Conservation (phyloP, 2,888 invertebrate genomes). For the Hedya salicella region DNA sequence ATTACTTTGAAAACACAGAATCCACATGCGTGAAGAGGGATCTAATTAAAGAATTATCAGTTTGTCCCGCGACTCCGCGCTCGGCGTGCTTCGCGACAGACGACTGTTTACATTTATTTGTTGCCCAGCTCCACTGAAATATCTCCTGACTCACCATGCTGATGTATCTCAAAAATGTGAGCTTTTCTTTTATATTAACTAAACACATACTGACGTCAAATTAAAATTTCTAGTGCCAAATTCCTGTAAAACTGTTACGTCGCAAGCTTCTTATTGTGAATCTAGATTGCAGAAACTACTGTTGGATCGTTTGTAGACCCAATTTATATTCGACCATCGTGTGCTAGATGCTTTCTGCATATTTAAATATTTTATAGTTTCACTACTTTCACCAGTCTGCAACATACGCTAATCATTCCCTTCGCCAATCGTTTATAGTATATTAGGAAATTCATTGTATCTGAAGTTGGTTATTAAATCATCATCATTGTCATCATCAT, state of each 20-base stretch:
- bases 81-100: slow-evolving; percentile 40
- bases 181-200: slow-evolving; percentile 44
- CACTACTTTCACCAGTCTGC: slow-evolving; percentile 26
- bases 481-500: too few relatives aligned
- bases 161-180: slow-evolving; percentile 69
- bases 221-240: slow-evolving; percentile 38
- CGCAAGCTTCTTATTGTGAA: slow-evolving; percentile 17
- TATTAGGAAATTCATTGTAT: slow-evolving; percentile 6
- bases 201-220: slow-evolving; percentile 37
- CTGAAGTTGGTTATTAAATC: too few relatives aligned
- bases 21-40: slow-evolving; percentile 50
- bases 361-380: slow-evolving; percentile 34
- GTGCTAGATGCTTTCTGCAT: slow-evolving; percentile 32
- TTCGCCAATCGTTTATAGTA: background rate
- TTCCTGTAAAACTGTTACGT: slow-evolving; percentile 19
- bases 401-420: slow-evolving; percentile 12
- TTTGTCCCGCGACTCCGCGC: slow-evolving; percentile 57
- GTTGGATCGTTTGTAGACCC: slow-evolving; percentile 19
- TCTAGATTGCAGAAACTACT: slow-evolving; percentile 13
- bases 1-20: slow-evolving; percentile 35
- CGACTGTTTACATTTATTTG: slow-evolving; percentile 40
- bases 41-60: slow-evolving; percentile 69
- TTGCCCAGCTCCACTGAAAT: slow-evolving; percentile 32
- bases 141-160: slow-evolving; percentile 50
- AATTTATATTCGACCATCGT: slow-evolving; percentile 30